Base-by-base conservation (phyloP, 2,888 invertebrate genomes). In the Polydrusus tereticollis region DNA sequence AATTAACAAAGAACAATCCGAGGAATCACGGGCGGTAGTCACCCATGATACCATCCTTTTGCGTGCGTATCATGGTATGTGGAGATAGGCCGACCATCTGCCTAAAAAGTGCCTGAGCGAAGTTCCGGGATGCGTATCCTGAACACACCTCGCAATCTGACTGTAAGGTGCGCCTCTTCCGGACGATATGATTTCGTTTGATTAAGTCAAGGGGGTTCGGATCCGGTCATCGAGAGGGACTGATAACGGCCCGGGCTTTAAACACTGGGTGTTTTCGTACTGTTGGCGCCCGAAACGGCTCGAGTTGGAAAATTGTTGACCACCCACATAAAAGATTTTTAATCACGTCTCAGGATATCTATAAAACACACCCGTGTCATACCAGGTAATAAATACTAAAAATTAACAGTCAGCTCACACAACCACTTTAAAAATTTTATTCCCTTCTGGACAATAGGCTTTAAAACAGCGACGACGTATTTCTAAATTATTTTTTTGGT, bases 1-100 rank as follows among this genome's bases (percentile, higher is more conserved):
- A 55, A 55, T 29, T 55, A 59, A 21, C 43, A 52, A 52, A 52
- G 38, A 64, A 64, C 52, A 64, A 64, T 64, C 64, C 21, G 38
- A 64, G 64, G 64, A 64, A 64, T 64, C 64, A 64, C 64, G 64
- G 64, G 38, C n/a, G 26, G 50, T 52, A 52, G 52, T 6, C 38
- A 64, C 64, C 50, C 50, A 50, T 50, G 50, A 36, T 59, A 21
- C 43, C 33, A n/a, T 38, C 26, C 50, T 21, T 38, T 59, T 59
- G 41, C 41, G 38, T 43, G 26, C 58, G 14, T 41, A 59, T 38
- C 58, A 59, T 41, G 58, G 38, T 59, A 59, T 59, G 4, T 41
- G 64, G 52, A 50, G 64, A 64, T 64, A 64, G 23, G 16, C 21
- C 20, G 64, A 52, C 64, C 64, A 64, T 64, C 50, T 64, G 64